Percentiles rank a stretch among this genome's conserved stretches.
Conservation (phyloP, 1,140 invertebrate genomes). For the Saccostrea cuccullata region DNA sequence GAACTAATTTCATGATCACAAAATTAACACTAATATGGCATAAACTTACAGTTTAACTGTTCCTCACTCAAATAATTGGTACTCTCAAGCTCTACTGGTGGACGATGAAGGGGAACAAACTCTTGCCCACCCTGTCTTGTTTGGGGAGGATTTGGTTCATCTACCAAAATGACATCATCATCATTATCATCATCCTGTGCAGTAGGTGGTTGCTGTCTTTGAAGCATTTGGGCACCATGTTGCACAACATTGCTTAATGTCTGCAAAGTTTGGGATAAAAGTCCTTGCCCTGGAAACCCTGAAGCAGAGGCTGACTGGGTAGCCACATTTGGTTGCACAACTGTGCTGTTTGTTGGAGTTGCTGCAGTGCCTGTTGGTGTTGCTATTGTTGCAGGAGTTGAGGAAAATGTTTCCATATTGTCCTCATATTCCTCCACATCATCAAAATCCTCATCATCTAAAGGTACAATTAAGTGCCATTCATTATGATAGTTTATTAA, state of each 20-base stretch:
- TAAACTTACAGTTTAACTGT: constrained; percentile 1
- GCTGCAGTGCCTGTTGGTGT: background rate
- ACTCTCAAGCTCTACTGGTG: background rate
- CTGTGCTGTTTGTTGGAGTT: background rate
- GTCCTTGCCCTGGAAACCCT: background rate
- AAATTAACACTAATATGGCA: background rate
- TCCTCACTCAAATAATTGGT: background rate
- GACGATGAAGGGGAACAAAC: background rate
- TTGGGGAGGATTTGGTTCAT: background rate
- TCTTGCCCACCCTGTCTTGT: background rate
- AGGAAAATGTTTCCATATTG: background rate
- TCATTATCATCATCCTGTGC: background rate
- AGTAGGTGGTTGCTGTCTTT: background rate
- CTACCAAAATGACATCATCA: background rate
- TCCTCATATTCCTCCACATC: constrained; percentile 9
- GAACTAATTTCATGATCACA: background rate
- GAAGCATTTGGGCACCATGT: background rate
- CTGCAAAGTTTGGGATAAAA: background rate
- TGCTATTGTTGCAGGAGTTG: background rate
- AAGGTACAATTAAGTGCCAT: no score
- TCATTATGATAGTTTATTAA: no score
- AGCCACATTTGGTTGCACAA: background rate
- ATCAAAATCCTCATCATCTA: constrained; percentile 3
- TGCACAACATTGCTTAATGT: background rate
- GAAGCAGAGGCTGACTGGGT: background rate